Evolutionary conservation across 2,888 invertebrate species (phyloP).

Genomic region (Nezara viridula): DNA sequence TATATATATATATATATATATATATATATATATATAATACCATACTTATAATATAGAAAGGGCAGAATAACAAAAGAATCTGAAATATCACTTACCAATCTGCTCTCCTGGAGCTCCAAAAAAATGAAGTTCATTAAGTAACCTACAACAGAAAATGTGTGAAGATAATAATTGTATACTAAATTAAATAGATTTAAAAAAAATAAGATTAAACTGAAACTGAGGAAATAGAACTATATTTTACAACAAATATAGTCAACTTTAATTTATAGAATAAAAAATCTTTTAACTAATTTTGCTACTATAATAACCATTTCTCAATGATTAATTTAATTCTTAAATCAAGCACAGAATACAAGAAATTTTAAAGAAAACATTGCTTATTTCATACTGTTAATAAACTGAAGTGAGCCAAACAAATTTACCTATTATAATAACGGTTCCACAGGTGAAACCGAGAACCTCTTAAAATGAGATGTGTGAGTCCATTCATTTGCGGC

Average conservation of each 20-base stretch:
- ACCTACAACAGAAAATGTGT: constrained; percentile 5
- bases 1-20: too few relatives aligned
- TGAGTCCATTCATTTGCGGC: constrained; percentile 36
- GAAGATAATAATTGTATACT: neutral
- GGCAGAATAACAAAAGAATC: neutral
- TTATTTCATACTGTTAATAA: constrained; percentile 21
- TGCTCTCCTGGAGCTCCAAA: constrained; percentile 24
- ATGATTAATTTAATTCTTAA: neutral
- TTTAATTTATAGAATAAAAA: neutral
- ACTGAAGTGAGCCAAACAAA: constrained; percentile 9
- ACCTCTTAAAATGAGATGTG: constrained; percentile 33
- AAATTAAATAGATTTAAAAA: neutral
- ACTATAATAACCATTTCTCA: neutral
- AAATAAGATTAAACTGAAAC: neutral
- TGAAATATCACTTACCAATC: constrained; percentile 30
- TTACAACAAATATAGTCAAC: neutral
- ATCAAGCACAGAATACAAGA: neutral
- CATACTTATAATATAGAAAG: neutral
- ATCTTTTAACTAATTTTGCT: neutral
- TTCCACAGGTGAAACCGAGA: constrained; percentile 41
- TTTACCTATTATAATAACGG: constrained; percentile 32
- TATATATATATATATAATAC: too few relatives aligned
- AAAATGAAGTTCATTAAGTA: constrained; percentile 36
- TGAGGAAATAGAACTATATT: neutral
- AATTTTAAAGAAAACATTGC: neutral